Evolutionary conservation across 2,888 invertebrate species (phyloP), one percentile per base, ranked within the genome.

Genomic region (Sinelater perroti): DNA sequence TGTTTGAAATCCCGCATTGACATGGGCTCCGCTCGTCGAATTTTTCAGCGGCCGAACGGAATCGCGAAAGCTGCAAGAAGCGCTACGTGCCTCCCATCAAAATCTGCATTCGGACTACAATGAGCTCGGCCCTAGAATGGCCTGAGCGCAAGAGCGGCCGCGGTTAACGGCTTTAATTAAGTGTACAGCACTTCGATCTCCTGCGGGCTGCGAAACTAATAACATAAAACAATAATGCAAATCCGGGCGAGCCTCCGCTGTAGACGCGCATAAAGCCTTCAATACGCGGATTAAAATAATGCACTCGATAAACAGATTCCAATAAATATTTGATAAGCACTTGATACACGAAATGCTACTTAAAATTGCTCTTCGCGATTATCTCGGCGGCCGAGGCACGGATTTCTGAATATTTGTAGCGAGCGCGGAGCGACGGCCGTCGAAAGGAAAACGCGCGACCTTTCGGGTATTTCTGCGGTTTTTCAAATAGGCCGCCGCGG

Each of bases 311-410:
- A 76, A 72, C 68, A 73, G 75, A 76, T 77, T 72, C 74, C 75
- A 76, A 76, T 77, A 76, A 77, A 77, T 76, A 76, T 75, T 74
- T 75, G 77, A 77, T 77, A 77, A 76, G 73, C 68, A 66, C 68
- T 68, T 68, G 72, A 75, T 76, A 76, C 77, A 77, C 70, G 76
- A 74, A 76, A 76, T 69, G 75, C 75, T 77, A 77, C 77, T 77
- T 76, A 75, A 77, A 76, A 74, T 75, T 74, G 68, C 72, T 72
- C 70, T 50, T 61, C 53, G 62, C 46, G 56, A 59, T 61, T 59
- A 52, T 52, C 57, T 53, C 28, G 8, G 11, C 17, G 31, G 20
- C 40, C 35, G 45, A 51, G 36, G 35, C 35, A 53, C 47, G 47
- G 26, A 53, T 53, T 57, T 57, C 38, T 50, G 45, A 30, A 56